These are phyloP conservation scores for human DNA, from an alignment of 2,113 vertebrate genomes.

Conservation along the genomic window GRCh38 chrX:136590501-136591000, in stretches of 20 bases:
- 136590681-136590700: neutral
- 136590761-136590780: neutral
- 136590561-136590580: neutral
- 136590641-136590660: conserved; percentile 11
- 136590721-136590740: neutral
- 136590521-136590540: conserved; percentile 58
- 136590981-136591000: too few relatives aligned
- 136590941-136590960: too few relatives aligned
- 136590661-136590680: neutral
- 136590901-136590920: neutral
- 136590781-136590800: neutral
- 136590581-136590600: conserved; percentile 8
- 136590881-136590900: neutral
- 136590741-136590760: conserved; percentile 7
- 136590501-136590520: conserved; percentile 38
- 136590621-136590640: neutral
- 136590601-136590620: neutral
- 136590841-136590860: neutral
- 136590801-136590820: conserved; percentile 16
- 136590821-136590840: conserved; percentile 6
- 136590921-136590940: neutral
- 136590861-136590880: neutral
- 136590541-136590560: conserved; percentile 18
- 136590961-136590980: too few relatives aligned
- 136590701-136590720: neutral